These are phyloP conservation scores for Gnatocerus cornutus DNA, from an alignment of 2,888 invertebrate genomes.

Conservation along the genomic window DNA sequence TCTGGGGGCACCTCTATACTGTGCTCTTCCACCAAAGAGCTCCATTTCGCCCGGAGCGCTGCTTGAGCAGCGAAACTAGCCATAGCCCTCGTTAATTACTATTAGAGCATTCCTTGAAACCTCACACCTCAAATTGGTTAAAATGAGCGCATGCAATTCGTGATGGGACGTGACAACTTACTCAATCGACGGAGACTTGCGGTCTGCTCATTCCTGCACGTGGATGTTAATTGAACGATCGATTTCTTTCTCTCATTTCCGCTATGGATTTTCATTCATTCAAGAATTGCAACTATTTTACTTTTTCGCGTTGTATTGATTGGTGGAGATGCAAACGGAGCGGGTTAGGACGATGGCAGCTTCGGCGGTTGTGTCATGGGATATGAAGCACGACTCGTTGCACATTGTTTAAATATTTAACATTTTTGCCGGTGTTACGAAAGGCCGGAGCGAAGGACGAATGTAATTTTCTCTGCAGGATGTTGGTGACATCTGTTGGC, in stretches of 20 bases:
- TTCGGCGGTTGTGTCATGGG: constrained; percentile 16
- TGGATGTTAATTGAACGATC: constrained; percentile 15
- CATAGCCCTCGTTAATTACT: constrained; percentile 69
- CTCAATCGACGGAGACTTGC: constrained; percentile 5
- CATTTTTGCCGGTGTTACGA: constrained; percentile 26
- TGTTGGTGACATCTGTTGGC: constrained; percentile 30
- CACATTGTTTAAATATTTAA: constrained; percentile 32
- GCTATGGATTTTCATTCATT: constrained; percentile 22
- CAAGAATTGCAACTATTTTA: constrained; percentile 9
- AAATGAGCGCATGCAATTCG: not conserved
- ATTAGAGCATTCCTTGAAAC: constrained; percentile 19
- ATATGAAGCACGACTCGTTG: constrained; percentile 14
- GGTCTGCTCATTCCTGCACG: constrained; percentile 20
- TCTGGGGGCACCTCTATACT: constrained; percentile 78
- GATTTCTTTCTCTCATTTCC: constrained; percentile 26
- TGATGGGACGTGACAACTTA: not conserved
- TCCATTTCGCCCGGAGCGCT: constrained; percentile 82
- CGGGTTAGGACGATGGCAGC: not conserved
- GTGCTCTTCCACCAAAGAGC: constrained; percentile 81
- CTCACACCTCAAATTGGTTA: constrained; percentile 18
- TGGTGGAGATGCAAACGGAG: not conserved
- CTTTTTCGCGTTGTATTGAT: constrained; percentile 20
- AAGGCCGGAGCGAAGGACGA: constrained; percentile 34
- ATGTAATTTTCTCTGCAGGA: constrained; percentile 38
- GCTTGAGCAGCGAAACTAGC: constrained; percentile 82